Evolutionary conservation across 2,888 invertebrate species (phyloP).

Genomic region (Ganaspis brasiliensis): DNA sequence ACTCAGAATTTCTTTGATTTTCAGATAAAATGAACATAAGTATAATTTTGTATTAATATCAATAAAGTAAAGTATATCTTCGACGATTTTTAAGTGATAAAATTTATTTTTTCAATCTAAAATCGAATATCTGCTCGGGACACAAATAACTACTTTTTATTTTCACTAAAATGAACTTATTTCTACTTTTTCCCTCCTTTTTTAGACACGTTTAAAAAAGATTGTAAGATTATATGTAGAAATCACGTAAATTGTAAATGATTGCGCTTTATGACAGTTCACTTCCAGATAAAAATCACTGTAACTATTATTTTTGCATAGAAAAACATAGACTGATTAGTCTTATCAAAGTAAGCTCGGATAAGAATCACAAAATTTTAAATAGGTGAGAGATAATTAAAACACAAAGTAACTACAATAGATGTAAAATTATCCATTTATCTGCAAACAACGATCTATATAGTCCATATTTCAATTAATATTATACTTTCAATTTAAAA

Average conservation of each 20-base stretch:
- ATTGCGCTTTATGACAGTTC: constrained; percentile 5
- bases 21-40: neutral
- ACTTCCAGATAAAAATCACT: neutral
- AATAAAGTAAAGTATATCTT: neutral
- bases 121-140: no score
- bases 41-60: neutral
- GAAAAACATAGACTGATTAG: constrained; percentile 5
- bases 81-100: no score
- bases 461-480: neutral
- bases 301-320: neutral
- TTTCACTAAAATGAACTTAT: no score
- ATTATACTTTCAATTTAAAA: neutral
- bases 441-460: constrained; percentile 21
- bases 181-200: no score
- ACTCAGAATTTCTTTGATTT: neutral
- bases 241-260: neutral
- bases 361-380: neutral
- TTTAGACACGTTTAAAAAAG: no score
- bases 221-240: no score
- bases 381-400: neutral
- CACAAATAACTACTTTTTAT: no score
- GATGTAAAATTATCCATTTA: neutral
- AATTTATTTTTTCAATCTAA: no score
- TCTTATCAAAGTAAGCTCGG: constrained; percentile 5
- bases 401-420: neutral